These are phyloP conservation scores for Zeus faber DNA, from an alignment of 2,113 vertebrate species.

Conservation along the genomic window DNA sequence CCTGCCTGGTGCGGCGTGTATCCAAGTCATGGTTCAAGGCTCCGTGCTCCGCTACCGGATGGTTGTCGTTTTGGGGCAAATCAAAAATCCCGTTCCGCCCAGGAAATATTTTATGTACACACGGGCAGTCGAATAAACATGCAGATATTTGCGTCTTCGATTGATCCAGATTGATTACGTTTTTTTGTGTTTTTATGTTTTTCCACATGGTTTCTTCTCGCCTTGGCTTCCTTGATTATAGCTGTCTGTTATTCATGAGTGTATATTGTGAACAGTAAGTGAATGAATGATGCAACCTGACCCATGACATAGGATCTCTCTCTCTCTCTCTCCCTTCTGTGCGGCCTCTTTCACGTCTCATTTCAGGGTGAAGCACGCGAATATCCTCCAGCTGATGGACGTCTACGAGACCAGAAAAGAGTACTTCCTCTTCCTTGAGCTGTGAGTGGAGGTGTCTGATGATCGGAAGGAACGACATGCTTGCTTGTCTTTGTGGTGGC, in stretches of 20 bases:
- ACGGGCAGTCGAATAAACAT: background rate
- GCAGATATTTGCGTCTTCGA: no score
- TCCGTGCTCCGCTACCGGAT: background rate
- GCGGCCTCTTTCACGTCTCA: conserved; percentile 4
- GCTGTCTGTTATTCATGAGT: conserved; percentile 11
- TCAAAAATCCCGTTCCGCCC: background rate
- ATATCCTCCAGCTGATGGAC: conserved; percentile 94
- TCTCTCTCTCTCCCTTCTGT: background rate
- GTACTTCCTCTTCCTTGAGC: conserved; percentile 97
- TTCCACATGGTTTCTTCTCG: background rate
- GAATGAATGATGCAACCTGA: conserved; percentile 1
- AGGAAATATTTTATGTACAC: background rate
- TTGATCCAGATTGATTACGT: no score
- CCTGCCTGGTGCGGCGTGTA: no score
- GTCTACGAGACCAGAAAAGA: conserved; percentile 97
- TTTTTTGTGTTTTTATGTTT: background rate
- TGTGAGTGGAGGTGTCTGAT: conserved; percentile 80
- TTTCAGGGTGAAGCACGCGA: conserved; percentile 94
- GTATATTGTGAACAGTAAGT: background rate
- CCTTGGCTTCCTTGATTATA: conserved; percentile 4
- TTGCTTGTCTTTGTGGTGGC: conserved; percentile 16
- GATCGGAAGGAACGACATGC: background rate
- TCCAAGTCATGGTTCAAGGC: background rate
- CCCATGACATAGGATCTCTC: background rate
- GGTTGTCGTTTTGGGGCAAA: background rate